phyloP scores from a whole-genome alignment of 2,113 vertebrate species.

The Vireo altiloquus region DNA sequence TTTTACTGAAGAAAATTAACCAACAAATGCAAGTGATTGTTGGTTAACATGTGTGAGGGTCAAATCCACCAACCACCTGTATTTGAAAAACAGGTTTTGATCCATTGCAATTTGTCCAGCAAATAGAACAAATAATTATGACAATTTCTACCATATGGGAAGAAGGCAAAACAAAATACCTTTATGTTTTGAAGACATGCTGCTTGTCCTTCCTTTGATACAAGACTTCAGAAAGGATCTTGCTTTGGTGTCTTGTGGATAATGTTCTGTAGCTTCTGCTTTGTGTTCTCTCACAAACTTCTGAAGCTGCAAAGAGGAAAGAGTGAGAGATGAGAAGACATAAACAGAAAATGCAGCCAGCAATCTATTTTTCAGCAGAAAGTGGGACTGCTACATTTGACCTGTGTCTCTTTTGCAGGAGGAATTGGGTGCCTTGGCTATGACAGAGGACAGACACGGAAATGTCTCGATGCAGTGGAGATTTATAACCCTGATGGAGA shows the following conservation, averaged over 20 bases:
- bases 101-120: not conserved
- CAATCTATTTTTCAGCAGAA: not conserved
- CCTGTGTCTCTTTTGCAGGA: slow-evolving; percentile 66
- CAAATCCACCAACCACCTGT: not conserved
- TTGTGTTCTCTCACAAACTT: not conserved
- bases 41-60: not conserved
- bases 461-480: slow-evolving; percentile 89
- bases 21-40: not conserved
- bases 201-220: not conserved
- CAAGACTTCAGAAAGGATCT: not conserved
- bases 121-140: not conserved
- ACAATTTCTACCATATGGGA: not conserved
- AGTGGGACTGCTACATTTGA: not conserved
- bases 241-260: not conserved
- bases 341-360: not conserved
- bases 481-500: slow-evolving; percentile 92
- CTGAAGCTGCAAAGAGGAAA: not conserved
- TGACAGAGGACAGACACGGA: slow-evolving; percentile 90
- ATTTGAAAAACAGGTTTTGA: not conserved
- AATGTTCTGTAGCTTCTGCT: not conserved
- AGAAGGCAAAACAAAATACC: slow-evolving; percentile 31
- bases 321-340: not conserved
- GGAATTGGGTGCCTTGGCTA: slow-evolving; percentile 90
- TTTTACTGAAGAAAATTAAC: not conserved
- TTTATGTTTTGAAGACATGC: slow-evolving; percentile 25